These are phyloP conservation scores for Acridotheres tristis DNA, from an alignment of 2,797 vertebrate species.

Conservation along the genomic window DNA sequence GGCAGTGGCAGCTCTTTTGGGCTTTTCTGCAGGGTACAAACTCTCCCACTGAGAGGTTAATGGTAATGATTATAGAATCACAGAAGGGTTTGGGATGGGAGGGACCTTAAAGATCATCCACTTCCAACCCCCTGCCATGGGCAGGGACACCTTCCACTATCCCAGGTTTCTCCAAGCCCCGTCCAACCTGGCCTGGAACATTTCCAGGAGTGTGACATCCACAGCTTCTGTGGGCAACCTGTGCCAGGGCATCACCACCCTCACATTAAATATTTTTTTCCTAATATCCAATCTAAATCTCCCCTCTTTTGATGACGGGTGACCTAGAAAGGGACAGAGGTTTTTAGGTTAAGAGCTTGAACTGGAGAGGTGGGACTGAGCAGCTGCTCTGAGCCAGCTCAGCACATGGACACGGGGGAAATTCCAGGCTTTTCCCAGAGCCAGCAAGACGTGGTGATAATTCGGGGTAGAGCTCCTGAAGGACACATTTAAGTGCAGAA, in stretches of 20 bases:
- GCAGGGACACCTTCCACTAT: not conserved
- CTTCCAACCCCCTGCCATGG: accelerated
- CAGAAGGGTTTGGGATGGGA: not conserved
- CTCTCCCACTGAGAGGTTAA: not conserved
- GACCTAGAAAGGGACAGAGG: not conserved
- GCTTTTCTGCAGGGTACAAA: not conserved
- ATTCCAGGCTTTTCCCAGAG: not conserved
- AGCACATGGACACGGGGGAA: accelerated
- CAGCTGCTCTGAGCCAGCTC: not conserved
- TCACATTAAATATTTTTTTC: not conserved
- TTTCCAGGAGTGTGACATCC: not conserved
- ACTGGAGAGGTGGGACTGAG: not conserved
- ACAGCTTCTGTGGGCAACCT: not conserved
- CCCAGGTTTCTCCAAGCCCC: not conserved
- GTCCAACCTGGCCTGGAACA: accelerated
- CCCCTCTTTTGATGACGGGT: not conserved
- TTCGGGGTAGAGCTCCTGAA: not conserved
- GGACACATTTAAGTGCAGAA: not conserved
- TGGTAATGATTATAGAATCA: not conserved
- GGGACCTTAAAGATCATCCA: accelerated
- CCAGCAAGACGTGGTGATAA: accelerated
- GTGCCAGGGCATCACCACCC: not conserved
- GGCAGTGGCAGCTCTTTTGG: not conserved
- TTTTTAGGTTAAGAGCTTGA: not conserved
- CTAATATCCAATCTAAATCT: not conserved